These are phyloP conservation scores for Hemithea aestivaria DNA, from an alignment of 2,888 invertebrate species.

Conservation along the genomic window DNA sequence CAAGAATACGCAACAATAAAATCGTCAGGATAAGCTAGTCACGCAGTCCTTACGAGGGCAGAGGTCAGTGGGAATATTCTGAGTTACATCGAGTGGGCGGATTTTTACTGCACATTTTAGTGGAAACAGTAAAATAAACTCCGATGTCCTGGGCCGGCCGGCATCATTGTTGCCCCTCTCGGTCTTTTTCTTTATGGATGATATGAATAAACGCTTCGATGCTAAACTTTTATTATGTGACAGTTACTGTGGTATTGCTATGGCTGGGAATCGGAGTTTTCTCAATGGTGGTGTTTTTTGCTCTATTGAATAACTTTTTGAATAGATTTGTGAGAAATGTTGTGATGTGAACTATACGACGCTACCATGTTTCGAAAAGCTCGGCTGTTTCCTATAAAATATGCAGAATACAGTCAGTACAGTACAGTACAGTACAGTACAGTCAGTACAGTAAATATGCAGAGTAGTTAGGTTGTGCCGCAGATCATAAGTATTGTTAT, in stretches of 20 bases:
- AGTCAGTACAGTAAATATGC: no score
- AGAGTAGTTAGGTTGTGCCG: no score
- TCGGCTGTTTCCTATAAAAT: no score
- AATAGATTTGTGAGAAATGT: no score
- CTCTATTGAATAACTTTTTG: slow-evolving; percentile 3
- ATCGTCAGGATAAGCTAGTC: slow-evolving; percentile 34
- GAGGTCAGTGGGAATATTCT: slow-evolving; percentile 66
- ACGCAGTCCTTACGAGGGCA: slow-evolving; percentile 53
- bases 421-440: no score
- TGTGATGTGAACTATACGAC: no score
- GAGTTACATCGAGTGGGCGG: slow-evolving; percentile 68
- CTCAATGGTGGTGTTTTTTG: slow-evolving; percentile 25
- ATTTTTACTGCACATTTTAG: slow-evolving; percentile 70
- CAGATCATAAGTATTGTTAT: no score
- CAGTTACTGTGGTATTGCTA: slow-evolving; percentile 27
- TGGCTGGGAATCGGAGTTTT: slow-evolving; percentile 27
- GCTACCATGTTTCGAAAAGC: no score
- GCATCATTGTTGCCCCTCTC: slow-evolving; percentile 56
- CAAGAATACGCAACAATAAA: slow-evolving; percentile 36
- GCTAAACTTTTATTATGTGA: slow-evolving; percentile 52
- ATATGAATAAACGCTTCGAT: slow-evolving; percentile 50
- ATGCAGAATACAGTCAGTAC: no score
- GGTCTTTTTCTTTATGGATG: slow-evolving; percentile 55
- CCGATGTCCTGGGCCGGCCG: slow-evolving; percentile 53
- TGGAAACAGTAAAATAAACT: slow-evolving; percentile 69